Evolutionary conservation across 30 jellyfish, hydroid and myxozoan genomes (phyloP), one percentile per base, ranked within the genome.

Genomic region (Clytia hemisphaerica): DNA sequence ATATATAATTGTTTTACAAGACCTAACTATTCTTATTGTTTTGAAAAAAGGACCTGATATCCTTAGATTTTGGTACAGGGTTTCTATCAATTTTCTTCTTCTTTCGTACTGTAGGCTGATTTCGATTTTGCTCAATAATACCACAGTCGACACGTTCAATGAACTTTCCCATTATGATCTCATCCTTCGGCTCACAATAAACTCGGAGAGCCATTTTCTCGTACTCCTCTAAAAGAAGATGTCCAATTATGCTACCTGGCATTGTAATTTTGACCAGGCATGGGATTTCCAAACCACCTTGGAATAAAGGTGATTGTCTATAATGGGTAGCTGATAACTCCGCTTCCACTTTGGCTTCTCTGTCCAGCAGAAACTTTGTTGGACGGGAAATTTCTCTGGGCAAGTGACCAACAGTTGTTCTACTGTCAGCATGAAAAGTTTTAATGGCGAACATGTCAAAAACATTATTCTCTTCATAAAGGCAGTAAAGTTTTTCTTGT

Each of bases 161-260:
- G 25, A 51, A 51, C 66, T 28, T 14, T 14, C 66, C 66, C 66
- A 51, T 51, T 28, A 51, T 51, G 0, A 51, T 31, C 30, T 51
- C 66, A 51, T 51, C 28, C 66, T 51, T 51, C 25, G 66, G 66
- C 25, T 51, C 33, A 25, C 66, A 51, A 16, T 51, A 51, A 14
- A 51, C n/a, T 22, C 25, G 31, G 25, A 14, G 31, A 22, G 25
- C 66, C 30, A 51, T 0, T 10, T 51, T 31, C 25, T 51, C 33
- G 25, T 51, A 51, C 33, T 31, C 33, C 25, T 31, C 33, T 14
- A 51, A 33, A 51, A 51, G 66, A 22, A 51, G 16, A 33, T 51
- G 66, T 12, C 66, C 66, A 12, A 12, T 51, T 28, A 51, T 51
- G 25, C 66, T 22, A 14, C 66, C 66, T 14, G 66, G 53, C 10